Conservation (phyloP, 2,888 invertebrate species). For the Entomobrya proxima region DNA sequence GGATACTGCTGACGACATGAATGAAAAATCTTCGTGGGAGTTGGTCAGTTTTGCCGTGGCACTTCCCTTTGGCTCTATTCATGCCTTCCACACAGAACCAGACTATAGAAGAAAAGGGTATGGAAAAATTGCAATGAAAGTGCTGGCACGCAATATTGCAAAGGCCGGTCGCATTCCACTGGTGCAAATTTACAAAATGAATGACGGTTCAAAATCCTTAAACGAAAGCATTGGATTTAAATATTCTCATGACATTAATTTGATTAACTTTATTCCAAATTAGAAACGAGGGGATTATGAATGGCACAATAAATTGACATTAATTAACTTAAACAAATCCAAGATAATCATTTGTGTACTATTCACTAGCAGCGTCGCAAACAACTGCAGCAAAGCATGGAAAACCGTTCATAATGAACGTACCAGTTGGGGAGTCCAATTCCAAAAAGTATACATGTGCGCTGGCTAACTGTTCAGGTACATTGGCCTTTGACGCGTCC, state of each 20-base stretch:
- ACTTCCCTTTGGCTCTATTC: slow-evolving; percentile 68
- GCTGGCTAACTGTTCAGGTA: background rate
- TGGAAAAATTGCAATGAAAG: slow-evolving; percentile 59
- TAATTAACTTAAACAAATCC: background rate
- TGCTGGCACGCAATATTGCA: slow-evolving; percentile 44
- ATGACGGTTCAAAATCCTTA: slow-evolving; percentile 63
- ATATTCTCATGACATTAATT: slow-evolving; percentile 68
- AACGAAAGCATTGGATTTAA: slow-evolving; percentile 64
- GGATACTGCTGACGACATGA: background rate
- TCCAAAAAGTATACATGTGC: slow-evolving; percentile 31
- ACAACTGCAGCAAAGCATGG: slow-evolving; percentile 26
- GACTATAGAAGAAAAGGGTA: slow-evolving; percentile 58
- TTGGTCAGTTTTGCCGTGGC: slow-evolving; percentile 66
- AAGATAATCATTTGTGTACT: background rate
- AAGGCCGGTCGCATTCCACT: slow-evolving; percentile 56
- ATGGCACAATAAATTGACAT: slow-evolving; percentile 11
- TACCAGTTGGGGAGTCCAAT: slow-evolving; percentile 25
- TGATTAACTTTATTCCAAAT: slow-evolving; percentile 62
- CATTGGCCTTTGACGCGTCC: slow-evolving; percentile 29
- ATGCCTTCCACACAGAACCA: slow-evolving; percentile 66
- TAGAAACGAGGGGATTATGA: background rate
- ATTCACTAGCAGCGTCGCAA: background rate
- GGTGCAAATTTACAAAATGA: slow-evolving; percentile 65
- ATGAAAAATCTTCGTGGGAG: background rate
- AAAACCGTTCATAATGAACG: slow-evolving; percentile 52